Conservation (phyloP, 2,797 vertebrate genomes). For the Epinephelus coioides region DNA sequence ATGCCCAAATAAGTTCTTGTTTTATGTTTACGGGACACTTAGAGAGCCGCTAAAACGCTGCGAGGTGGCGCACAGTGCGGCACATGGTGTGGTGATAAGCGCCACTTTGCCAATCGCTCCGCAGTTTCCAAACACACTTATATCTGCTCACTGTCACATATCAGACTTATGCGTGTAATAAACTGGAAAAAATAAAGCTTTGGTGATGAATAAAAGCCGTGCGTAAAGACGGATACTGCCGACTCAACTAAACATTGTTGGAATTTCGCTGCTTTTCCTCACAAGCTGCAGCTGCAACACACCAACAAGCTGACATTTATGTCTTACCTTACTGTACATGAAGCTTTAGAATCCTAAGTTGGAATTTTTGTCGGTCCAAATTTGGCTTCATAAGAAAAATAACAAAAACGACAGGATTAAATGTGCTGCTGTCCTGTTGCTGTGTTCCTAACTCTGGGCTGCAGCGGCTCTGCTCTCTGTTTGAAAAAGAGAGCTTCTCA, state of each 20-base stretch:
- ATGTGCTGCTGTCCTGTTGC: conserved; percentile 53
- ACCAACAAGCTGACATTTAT: not conserved
- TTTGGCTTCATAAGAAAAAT: conserved; percentile 3
- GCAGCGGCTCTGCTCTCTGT: conserved; percentile 28
- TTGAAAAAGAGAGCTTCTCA: conserved; percentile 38
- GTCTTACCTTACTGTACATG: conserved; percentile 49
- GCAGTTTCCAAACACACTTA: conserved; percentile 53
- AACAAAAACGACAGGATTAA: not conserved
- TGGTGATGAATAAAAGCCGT: conserved; percentile 7
- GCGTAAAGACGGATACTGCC: conserved; percentile 59
- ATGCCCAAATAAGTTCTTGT: conserved; percentile 32
- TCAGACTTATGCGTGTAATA: not conserved
- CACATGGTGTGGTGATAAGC: conserved; percentile 54
- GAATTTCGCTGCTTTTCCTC: conserved; percentile 2
- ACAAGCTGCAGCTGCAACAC: conserved; percentile 32
- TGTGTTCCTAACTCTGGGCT: conserved; percentile 43
- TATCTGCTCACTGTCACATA: conserved; percentile 7
- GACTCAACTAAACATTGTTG: conserved; percentile 22
- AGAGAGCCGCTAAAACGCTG: conserved; percentile 13
- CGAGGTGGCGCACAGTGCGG: conserved; percentile 17
- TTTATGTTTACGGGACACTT: conserved; percentile 8
- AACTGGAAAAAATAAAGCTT: conserved; percentile 1
- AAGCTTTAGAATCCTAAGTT: conserved; percentile 20
- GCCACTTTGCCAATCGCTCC: conserved; percentile 48
- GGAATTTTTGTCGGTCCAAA: conserved; percentile 1